These are phyloP conservation scores for Odontesthes bonariensis DNA, from an alignment of 2,113 vertebrate species.

Conservation along the genomic window DNA sequence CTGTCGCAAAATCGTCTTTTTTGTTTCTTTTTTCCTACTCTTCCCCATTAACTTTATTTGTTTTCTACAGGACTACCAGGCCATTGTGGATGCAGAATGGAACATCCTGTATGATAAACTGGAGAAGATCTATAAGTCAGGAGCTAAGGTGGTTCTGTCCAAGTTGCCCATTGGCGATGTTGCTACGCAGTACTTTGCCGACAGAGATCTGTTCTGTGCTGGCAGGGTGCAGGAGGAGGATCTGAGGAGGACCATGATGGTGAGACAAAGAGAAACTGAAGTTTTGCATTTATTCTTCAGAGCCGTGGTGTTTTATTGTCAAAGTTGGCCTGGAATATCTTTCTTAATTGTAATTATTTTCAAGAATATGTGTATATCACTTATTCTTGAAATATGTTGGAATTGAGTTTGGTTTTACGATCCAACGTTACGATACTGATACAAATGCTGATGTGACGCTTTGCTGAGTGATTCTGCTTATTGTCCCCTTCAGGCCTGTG, in stretches of 20 bases:
- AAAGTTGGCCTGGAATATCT: too few species aligned
- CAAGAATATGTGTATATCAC: too few species aligned
- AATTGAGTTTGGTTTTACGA: too few species aligned
- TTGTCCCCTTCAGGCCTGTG: conserved; percentile 88
- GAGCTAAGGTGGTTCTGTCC: conserved; percentile 95
- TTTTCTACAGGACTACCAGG: conserved; percentile 93
- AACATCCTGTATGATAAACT: conserved; percentile 97
- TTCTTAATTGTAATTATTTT: too few species aligned
- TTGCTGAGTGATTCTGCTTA: background rate
- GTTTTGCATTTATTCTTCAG: too few species aligned
- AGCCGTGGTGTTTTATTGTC: too few species aligned
- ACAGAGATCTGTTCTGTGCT: conserved; percentile 97
- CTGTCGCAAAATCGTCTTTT: fast-evolving
- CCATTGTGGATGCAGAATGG: conserved; percentile 98
- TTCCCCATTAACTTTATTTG: background rate
- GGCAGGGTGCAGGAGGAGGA: conserved; percentile 96
- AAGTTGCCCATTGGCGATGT: conserved; percentile 97
- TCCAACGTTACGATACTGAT: too few species aligned
- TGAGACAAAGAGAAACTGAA: conserved; percentile 53
- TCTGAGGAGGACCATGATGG: conserved; percentile 98
- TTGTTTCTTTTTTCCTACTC: fast-evolving
- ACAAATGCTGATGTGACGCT: background rate
- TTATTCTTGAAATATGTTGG: too few species aligned
- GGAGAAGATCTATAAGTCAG: conserved; percentile 92
- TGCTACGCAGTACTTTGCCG: conserved; percentile 96